A percentile compares a stretch with the other conserved stretches of the same genome.
These are phyloP conservation scores for Sebastes taczanowskii DNA, from an alignment of 2,797 vertebrate species.

Conservation along the genomic window DNA sequence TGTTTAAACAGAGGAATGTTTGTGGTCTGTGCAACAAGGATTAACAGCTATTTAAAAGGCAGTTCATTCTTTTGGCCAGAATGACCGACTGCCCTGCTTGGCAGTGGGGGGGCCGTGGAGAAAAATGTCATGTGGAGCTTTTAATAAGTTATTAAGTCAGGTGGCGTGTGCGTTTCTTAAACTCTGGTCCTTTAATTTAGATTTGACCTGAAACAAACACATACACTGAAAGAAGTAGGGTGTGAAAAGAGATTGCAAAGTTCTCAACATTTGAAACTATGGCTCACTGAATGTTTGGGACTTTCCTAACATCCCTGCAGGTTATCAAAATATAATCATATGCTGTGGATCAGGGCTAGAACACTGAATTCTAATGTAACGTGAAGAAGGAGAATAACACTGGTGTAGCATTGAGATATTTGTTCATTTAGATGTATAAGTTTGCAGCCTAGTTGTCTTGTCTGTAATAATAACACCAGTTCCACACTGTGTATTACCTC, in stretches of 20 bases:
- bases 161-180: not conserved
- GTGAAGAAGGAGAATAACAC: not conserved
- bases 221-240: not conserved
- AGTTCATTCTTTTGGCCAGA: not conserved
- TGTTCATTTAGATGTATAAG: not conserved
- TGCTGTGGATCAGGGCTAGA: not conserved
- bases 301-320: too few species aligned
- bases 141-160: not conserved
- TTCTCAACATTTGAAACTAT: not conserved
- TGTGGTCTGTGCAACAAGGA: not conserved
- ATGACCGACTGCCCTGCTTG: not conserved
- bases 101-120: not conserved
- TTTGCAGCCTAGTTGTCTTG: not conserved
- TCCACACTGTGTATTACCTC: not conserved
- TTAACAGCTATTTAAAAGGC: constrained; percentile 1
- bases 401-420: not conserved
- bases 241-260: not conserved
- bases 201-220: not conserved
- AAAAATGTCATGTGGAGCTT: not conserved
- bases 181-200: not conserved
- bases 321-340: constrained; percentile 2
- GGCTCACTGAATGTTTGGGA: not conserved
- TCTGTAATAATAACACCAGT: constrained; percentile 6
- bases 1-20: not conserved
- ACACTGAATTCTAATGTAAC: not conserved